Conservation (phyloP, 2,797 vertebrate species). For the Pteropus rufus region DNA sequence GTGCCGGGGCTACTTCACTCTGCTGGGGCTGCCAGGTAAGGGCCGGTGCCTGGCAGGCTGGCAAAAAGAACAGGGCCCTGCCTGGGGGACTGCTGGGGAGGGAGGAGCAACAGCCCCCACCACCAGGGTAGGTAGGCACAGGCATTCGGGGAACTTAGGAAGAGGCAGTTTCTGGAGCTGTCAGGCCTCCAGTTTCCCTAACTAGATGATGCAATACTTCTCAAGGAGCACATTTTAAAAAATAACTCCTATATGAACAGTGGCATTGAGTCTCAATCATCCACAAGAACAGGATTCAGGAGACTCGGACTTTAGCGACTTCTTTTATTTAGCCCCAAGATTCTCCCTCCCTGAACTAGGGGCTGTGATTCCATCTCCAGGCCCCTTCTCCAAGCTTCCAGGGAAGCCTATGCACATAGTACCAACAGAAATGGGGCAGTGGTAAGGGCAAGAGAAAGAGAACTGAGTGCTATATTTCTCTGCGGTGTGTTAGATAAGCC, state of each 20-base stretch:
- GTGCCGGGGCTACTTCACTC: slow-evolving; percentile 91
- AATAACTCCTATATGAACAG: neutral
- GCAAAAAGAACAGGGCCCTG: neutral
- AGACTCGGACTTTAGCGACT: neutral
- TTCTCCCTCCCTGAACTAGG: neutral
- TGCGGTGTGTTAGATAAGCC: neutral
- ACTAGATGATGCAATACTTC: neutral
- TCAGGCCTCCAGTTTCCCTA: neutral
- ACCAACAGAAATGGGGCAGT: neutral
- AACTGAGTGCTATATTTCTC: neutral
- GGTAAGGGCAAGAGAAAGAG: neutral
- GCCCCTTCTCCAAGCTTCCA: neutral
- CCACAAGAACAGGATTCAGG: neutral
- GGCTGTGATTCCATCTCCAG: too few species aligned
- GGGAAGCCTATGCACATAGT: neutral
- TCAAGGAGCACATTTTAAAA: neutral
- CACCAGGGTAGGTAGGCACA: neutral
- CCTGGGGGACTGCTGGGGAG: neutral
- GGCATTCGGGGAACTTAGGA: neutral
- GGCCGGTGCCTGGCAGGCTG: neutral
- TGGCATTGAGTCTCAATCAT: neutral
- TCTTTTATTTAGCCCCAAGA: neutral
- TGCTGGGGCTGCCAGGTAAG: slow-evolving; percentile 93
- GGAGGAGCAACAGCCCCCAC: neutral
- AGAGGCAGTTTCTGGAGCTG: neutral